A percentile compares a stretch with the other conserved stretches of the same genome.
These are phyloP conservation scores for Hydriomena furcata DNA, from an alignment of 2,888 invertebrate species.

Conservation along the genomic window DNA sequence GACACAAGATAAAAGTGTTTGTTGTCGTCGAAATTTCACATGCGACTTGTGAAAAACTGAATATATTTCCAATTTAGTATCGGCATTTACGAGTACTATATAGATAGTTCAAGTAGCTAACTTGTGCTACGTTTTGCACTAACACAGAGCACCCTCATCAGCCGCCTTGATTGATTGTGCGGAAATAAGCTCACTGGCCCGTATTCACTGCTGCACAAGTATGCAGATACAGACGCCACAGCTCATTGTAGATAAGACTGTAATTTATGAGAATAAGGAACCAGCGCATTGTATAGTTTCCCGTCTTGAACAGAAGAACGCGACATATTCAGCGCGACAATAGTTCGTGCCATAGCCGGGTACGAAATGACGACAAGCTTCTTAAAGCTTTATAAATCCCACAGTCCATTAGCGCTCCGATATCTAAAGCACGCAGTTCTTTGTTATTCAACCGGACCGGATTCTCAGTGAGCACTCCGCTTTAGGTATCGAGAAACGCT, in stretches of 20 bases:
- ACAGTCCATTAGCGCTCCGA: slow-evolving; percentile 73
- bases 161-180: slow-evolving; percentile 73
- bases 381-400: slow-evolving; percentile 67
- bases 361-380: slow-evolving; percentile 46
- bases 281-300: slow-evolving; percentile 16
- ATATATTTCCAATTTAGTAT: slow-evolving; percentile 43
- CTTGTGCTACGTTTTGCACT: slow-evolving; percentile 57
- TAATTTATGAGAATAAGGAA: slow-evolving; percentile 36
- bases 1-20: slow-evolving; percentile 67
- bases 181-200: slow-evolving; percentile 65
- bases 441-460: slow-evolving; percentile 75
- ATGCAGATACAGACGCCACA: slow-evolving; percentile 32
- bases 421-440: slow-evolving; percentile 75
- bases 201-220: slow-evolving; percentile 44
- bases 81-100: slow-evolving; percentile 56
- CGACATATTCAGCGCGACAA: slow-evolving; percentile 7
- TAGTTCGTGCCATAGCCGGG: slow-evolving; percentile 23
- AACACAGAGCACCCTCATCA: slow-evolving; percentile 64
- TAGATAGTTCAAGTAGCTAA: slow-evolving; percentile 56
- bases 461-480: slow-evolving; percentile 61
- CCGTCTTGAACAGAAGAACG: slow-evolving; percentile 10
- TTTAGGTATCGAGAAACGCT: slow-evolving; percentile 80
- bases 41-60: slow-evolving; percentile 53
- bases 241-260: slow-evolving; percentile 28
- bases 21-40: slow-evolving; percentile 55